Evolutionary conservation across 2,113 vertebrate species (phyloP).

Genomic region (Collichthys lucidus): DNA sequence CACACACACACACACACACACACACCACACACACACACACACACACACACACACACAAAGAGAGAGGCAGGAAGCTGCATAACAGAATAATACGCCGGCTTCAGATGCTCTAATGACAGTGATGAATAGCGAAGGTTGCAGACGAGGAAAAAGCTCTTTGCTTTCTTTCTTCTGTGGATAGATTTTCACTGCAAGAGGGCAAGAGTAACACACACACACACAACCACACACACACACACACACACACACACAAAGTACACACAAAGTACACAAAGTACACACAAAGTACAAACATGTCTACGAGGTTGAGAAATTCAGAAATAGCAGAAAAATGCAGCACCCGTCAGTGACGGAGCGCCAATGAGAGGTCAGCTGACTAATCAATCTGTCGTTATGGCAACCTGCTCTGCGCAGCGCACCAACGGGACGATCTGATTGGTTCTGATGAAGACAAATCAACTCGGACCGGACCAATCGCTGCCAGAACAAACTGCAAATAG

Average conservation of each 20-base stretch:
- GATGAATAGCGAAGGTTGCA: slow-evolving; percentile 58
- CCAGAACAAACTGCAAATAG: slow-evolving; percentile 78
- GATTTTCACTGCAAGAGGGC: slow-evolving; percentile 29
- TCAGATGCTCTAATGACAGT: slow-evolving; percentile 47
- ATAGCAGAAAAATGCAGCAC: accelerated
- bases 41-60: slow-evolving; percentile 23
- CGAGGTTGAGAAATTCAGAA: background rate
- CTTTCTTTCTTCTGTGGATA: slow-evolving; percentile 32
- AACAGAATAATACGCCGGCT: slow-evolving; percentile 41
- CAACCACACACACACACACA: slow-evolving; percentile 16
- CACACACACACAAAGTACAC: slow-evolving; percentile 16
- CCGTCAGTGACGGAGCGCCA: background rate
- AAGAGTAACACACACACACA: slow-evolving; percentile 8
- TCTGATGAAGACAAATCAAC: slow-evolving; percentile 69
- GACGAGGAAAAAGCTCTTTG: slow-evolving; percentile 25
- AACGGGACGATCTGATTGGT: slow-evolving; percentile 45
- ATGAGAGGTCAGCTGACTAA: background rate
- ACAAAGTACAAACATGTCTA: slow-evolving; percentile 7
- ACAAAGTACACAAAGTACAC: no score
- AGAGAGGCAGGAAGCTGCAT: slow-evolving; percentile 22
- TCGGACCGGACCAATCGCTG: slow-evolving; percentile 63
- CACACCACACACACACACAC: no score
- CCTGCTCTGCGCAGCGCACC: background rate
- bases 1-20: slow-evolving; percentile 16
- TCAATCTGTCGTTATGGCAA: slow-evolving; percentile 25